Evolutionary conservation across 2,113 vertebrate genomes (phyloP).

Genomic region (Cynocephalus volans): DNA sequence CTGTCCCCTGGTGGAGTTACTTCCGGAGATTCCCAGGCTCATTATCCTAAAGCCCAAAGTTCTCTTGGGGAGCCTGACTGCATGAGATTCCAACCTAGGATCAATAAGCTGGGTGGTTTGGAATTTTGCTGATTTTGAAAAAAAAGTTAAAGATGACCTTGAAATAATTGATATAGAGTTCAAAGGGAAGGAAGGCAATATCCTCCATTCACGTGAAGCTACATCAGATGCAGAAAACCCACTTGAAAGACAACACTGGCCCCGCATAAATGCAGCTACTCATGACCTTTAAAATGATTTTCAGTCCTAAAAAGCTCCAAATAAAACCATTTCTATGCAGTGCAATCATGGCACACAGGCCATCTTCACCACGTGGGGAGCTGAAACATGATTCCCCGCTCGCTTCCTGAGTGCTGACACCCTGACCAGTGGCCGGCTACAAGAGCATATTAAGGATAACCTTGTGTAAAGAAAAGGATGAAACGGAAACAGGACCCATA

Average conservation of each 20-base stretch:
- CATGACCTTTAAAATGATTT: not conserved
- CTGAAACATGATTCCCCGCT: accelerated
- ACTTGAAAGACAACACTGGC: not conserved
- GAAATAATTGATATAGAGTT: not conserved
- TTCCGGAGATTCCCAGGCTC: too few relatives aligned
- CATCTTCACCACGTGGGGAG: accelerated
- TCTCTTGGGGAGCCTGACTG: not conserved
- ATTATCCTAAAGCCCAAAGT: accelerated
- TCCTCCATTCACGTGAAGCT: not conserved
- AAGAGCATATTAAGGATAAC: not conserved
- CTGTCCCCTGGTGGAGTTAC: accelerated
- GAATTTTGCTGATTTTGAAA: not conserved
- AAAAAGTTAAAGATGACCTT: not conserved
- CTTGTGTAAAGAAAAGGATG: accelerated
- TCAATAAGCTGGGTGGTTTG: not conserved
- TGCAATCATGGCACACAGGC: accelerated
- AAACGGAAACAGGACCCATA: not conserved
- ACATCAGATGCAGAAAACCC: not conserved
- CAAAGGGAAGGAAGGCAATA: not conserved
- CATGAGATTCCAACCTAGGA: not conserved
- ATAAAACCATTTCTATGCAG: accelerated
- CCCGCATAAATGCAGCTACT: not conserved
- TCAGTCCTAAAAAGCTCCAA: not conserved
- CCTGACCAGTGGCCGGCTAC: too few relatives aligned
- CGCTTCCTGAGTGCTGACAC: accelerated